Evolutionary conservation across 2,888 invertebrate genomes (phyloP), one percentile per base, ranked within the genome.

Genomic region (Stenoptilia bipunctidactyla): DNA sequence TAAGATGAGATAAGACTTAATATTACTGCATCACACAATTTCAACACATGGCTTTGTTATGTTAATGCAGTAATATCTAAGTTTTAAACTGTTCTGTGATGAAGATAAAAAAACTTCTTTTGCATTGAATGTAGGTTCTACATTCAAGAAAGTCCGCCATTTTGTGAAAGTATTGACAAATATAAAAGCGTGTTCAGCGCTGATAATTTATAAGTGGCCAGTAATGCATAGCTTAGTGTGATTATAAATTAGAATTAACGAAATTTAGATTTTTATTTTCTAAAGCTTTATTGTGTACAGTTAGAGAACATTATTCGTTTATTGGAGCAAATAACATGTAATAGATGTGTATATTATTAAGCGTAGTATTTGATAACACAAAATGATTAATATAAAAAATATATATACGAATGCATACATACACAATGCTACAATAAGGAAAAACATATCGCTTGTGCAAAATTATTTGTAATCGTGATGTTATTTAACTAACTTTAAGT

Each of bases 401-500:
- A 59, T 65, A 64, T 66, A 64, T 66, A 70, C 50, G 53, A 58
- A 61, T 57, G 66, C 67, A 66, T 48, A 50, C 52, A 56, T 72
- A 66, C 64, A 72, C 64, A 66, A 66, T 70, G 77, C 73, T 79
- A 82, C 80, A 80, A 82, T 80, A 80, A 79, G 56, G 53, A 79
- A n/a, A n/a, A 70, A 82, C 82, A 80, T 82, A 82, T 82, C 82
- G 82, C 82, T 82, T 79, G 71, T 66, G 69, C 72, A 72, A 71
- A 68, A 51, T 58, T 54, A 60, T 30, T 30, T 30, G 59, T 59
- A 53, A 61, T 57, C 51, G 59, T 56, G 61, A 60, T 57, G 56
- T 56, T 59, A 56, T 60, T 58, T 61, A 47, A 60, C 59, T 58
- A 61, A 30, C n/a, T n/a, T 30, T 30, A 30, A 30, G 20, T 63